Base-by-base conservation (phyloP, 1,140 invertebrate genomes). In the Apis florea region DNA sequence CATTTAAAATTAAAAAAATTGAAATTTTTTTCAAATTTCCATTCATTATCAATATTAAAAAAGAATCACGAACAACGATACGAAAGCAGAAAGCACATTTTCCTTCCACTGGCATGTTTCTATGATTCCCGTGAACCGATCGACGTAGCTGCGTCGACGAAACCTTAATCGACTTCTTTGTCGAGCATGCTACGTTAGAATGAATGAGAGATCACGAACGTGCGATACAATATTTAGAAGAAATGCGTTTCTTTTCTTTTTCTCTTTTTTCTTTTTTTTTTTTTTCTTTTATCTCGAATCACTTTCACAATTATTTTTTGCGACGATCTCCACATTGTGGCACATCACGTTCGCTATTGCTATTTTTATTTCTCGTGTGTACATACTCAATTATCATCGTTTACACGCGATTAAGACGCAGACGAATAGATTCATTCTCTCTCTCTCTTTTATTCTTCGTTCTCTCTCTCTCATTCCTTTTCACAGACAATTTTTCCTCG, bases 171-270 rank as follows among this genome's bases (percentile, higher is more conserved):
- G 51, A 67, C 21, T 76, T 53, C 74, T 21, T 54, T 47, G 73
- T 53, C 74, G 74, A 79, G 77, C 77, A 71, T 56, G 63, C 31
- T 67, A 49, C 54, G 56, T 21, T 54, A n/a, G 26, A 73, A 73
- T n/a, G 19, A 81, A 71, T 31, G 69, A 71, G 69, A 24, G 64
- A 82, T 69, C 40, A n/a, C 54, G 31, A 66, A 40, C 81, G 77
- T 47, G 70, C 76, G 66, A 78, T 78, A 86, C 84, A 82, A 83
- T 78, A 79, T 70, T 68, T 17, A 63, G 59, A 72, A 79, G 21
- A 51, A 66, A 78, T 53, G 26, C 63, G 51, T 40, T 72, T 31
- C 53, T 56, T 58, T 15, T 26, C 24, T 72, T 70, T 11, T 54
- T 26, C n/a, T 9, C 10, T 13, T 49, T 21, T 69, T 40, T 13